Evolutionary conservation across 2,888 invertebrate genomes (phyloP), one percentile per base, ranked within the genome.

Genomic region (Andrena fulva): DNA sequence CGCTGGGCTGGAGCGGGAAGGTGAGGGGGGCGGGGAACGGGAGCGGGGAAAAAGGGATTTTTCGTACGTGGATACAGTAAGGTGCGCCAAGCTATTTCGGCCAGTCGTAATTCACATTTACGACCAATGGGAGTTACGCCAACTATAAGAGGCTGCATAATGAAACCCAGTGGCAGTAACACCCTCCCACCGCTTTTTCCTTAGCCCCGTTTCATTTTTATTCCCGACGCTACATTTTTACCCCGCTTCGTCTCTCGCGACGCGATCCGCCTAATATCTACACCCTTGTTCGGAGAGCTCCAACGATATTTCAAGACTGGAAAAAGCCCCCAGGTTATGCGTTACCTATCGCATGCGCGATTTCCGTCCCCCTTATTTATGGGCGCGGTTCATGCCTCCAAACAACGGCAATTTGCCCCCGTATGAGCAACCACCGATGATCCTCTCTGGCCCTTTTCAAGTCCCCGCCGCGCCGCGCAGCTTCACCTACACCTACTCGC

Each of bases 131-230:
- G 91, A 91, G 91, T 92, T 91, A 91, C 89, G 91, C 92, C 91
- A 92, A 92, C 88, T 91, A 89, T 92, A 92, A 92, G 92, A 91
- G 91, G 91, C 90, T 91, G 92, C 90, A 92, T 92, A 92, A 92
- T 92, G 92, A 92, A 92, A 91, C 87, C 85, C 88, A 84, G 89
- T 87, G 85, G 89, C 85, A 85, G 87, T 87, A 88, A 83, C 85
- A 83, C 85, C 80, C 63, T 56, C 59, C 79, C 31, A 20, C 31
- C 77, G 33, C 29, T 54, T 42, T 75, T 33, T 56, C 71, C 76
- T 72, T 62, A 70, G n/a, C 60, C 74, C 73, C 76, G 60, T 74
- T 77, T 74, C 83, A 83, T 80, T 83, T 86, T 82, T 77, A 80
- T 66, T 68, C 80, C 77, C 75, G 59, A 60, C 35, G 76, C 48